Conservation (phyloP, 1,140 invertebrate genomes). For the Daktulosphaira vitifoliae region DNA sequence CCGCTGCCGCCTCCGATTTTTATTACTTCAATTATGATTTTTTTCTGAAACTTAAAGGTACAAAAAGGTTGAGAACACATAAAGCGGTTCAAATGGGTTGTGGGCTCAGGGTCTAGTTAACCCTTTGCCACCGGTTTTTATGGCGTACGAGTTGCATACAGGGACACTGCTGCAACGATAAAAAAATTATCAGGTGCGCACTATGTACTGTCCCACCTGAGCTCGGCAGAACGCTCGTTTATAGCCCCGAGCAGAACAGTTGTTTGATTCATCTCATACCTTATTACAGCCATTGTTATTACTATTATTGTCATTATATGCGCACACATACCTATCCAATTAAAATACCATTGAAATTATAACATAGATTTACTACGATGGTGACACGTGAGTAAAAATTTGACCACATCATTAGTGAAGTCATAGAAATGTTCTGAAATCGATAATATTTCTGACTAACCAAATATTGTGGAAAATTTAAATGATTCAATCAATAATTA, state of each 20-base stretch:
- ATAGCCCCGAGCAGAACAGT: slow-evolving; percentile 17
- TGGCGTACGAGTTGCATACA: not conserved
- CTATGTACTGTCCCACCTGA: not conserved
- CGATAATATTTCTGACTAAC: too few relatives aligned
- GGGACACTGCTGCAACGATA: not conserved
- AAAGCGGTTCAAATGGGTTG: not conserved
- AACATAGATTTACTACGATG: not conserved
- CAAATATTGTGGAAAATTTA: too few relatives aligned
- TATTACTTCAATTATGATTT: slow-evolving; percentile 23
- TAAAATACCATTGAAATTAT: slow-evolving; percentile 21
- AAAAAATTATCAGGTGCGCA: not conserved
- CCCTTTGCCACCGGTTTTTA: slow-evolving; percentile 32
- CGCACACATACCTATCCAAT: not conserved
- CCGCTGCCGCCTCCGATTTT: slow-evolving; percentile 4
- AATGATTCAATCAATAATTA: too few relatives aligned
- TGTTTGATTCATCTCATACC: slow-evolving; percentile 6
- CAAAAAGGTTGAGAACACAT: not conserved
- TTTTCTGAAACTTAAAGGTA: not conserved
- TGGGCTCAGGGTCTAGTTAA: slow-evolving; percentile 7
- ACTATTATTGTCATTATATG: not conserved
- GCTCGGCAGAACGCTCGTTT: not conserved
- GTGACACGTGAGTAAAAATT: too few relatives aligned
- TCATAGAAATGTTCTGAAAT: too few relatives aligned
- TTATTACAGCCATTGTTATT: slow-evolving; percentile 18
- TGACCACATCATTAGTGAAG: too few relatives aligned